These are phyloP conservation scores for Momotus momota DNA, from an alignment of 2,797 vertebrate species.

Conservation along the genomic window DNA sequence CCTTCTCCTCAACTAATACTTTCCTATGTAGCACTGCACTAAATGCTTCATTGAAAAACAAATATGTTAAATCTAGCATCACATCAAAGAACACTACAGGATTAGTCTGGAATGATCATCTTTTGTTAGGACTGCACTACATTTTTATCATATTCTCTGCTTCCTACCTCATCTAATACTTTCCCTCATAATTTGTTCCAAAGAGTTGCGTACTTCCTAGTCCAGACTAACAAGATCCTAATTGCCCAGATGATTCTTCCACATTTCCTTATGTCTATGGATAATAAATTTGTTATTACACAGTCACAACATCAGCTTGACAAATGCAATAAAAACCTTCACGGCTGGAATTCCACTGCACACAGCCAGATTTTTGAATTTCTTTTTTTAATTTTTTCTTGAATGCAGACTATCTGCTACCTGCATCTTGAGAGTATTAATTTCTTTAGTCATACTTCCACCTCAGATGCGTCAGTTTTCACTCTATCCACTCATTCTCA, in stretches of 20 bases:
- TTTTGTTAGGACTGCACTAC: conserved; percentile 4
- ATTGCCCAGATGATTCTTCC: conserved; percentile 37
- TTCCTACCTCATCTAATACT: conserved; percentile 13
- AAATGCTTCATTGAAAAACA: background rate
- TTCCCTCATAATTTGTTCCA: conserved; percentile 31
- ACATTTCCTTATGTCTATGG: conserved; percentile 14
- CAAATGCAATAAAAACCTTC: conserved; percentile 37
- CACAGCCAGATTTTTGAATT: background rate
- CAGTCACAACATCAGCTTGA: conserved; percentile 49
- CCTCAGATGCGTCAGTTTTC: background rate
- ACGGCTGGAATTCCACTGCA: conserved; percentile 29
- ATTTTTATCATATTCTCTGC: conserved; percentile 35
- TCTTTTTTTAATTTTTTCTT: background rate
- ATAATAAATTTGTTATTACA: conserved; percentile 31
- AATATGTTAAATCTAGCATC: background rate
- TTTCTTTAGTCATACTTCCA: background rate
- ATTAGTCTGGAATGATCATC: conserved; percentile 1
- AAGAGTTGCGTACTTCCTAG: conserved; percentile 14
- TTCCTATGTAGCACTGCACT: background rate
- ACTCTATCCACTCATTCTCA: background rate
- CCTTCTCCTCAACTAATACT: background rate
- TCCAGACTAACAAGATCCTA: conserved; percentile 42
- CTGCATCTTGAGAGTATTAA: conserved; percentile 2
- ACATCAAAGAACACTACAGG: conserved; percentile 24
- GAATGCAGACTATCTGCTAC: conserved; percentile 11